These are phyloP conservation scores for Crocodylus rhombifer DNA, from an alignment of 2,797 vertebrate species.

Conservation along the genomic window DNA sequence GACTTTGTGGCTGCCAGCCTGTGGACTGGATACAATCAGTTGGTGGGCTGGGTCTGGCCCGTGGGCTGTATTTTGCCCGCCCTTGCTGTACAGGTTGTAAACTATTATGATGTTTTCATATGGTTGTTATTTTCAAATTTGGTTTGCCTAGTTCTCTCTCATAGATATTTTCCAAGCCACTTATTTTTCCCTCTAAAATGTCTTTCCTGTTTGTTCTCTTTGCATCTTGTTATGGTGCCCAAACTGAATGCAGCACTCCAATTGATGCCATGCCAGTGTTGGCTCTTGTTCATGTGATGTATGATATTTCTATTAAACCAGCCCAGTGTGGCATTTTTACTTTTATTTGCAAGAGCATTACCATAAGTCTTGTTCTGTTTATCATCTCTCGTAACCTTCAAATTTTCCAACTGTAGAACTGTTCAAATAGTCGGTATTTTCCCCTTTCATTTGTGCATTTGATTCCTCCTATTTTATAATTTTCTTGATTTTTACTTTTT, in stretches of 20 bases:
- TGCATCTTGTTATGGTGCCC: constrained; percentile 76
- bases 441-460: constrained; percentile 9
- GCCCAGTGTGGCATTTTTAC: constrained; percentile 65
- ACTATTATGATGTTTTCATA: constrained; percentile 29
- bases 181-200: constrained; percentile 75
- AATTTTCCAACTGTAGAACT: constrained; percentile 57
- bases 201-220: constrained; percentile 76
- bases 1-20: too few species aligned
- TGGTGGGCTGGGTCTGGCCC: too few species aligned
- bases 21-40: too few species aligned
- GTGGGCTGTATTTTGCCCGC: too few species aligned
- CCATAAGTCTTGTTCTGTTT: constrained; percentile 50
- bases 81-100: background rate
- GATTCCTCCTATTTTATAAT: background rate
- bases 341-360: constrained; percentile 49
- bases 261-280: constrained; percentile 76
- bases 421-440: constrained; percentile 7
- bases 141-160: constrained; percentile 63
- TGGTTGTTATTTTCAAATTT: constrained; percentile 62
- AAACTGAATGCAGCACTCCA: constrained; percentile 76
- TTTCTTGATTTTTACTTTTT: constrained; percentile 21
- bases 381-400: constrained; percentile 56
- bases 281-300: constrained; percentile 75
- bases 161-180: constrained; percentile 61
- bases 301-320: constrained; percentile 76